phyloP scores from a whole-genome alignment of 1,140 invertebrate genomes.

The Cryptotermes secundus region DNA sequence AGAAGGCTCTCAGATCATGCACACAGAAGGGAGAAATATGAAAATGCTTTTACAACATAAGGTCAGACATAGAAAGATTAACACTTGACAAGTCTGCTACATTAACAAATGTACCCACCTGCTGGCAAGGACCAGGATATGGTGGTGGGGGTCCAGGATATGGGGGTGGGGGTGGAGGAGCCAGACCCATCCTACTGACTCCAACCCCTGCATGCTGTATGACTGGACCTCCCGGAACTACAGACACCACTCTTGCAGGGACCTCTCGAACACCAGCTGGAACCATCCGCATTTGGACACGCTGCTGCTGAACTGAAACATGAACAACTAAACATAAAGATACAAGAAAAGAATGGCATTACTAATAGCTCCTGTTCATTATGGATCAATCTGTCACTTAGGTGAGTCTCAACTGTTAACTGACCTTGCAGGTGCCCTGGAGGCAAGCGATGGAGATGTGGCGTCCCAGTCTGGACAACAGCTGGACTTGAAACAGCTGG shows the following conservation, averaged over 20 bases:
- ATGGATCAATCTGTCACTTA: too few species aligned
- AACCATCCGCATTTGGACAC: constrained; percentile 44
- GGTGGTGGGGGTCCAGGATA: constrained; percentile 64
- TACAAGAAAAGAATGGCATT: too few species aligned
- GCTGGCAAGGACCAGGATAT: constrained; percentile 56
- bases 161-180: constrained; percentile 60
- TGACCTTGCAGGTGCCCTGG: constrained; percentile 24
- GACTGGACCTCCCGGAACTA: not conserved
- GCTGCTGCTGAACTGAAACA: constrained; percentile 46
- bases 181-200: constrained; percentile 45
- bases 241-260: constrained; percentile 26
- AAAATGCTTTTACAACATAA: too few species aligned
- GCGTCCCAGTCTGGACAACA: not conserved
- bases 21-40: too few species aligned
- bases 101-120: not conserved
- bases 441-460: not conserved
- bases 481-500: not conserved
- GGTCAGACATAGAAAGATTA: too few species aligned
- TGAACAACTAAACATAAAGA: too few species aligned
- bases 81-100: too few species aligned
- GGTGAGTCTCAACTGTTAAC: too few species aligned
- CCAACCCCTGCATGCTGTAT: constrained; percentile 24
- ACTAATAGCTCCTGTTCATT: too few species aligned
- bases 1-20: too few species aligned
- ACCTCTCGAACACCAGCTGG: constrained; percentile 40